These are phyloP conservation scores for Andrena bucephala DNA, from an alignment of 2,888 invertebrate species.

Conservation along the genomic window DNA sequence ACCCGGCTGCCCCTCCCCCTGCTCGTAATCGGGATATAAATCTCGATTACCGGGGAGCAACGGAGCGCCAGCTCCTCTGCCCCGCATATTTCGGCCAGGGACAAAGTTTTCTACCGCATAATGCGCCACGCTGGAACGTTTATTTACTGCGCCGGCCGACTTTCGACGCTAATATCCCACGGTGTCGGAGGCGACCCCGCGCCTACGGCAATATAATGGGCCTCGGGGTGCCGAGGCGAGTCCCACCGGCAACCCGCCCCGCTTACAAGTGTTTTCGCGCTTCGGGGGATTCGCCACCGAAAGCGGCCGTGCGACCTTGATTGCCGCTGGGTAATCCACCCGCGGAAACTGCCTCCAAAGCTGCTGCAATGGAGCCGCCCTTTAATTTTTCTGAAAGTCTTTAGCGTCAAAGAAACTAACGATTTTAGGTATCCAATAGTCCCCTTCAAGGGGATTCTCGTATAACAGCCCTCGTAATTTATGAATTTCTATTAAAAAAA, in stretches of 20 bases:
- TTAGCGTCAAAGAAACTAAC: no score
- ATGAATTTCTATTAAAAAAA: no score
- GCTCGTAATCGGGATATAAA: slow-evolving; percentile 67
- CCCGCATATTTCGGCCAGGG: slow-evolving; percentile 61
- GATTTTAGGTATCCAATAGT: no score
- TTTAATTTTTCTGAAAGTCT: no score
- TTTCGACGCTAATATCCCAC: slow-evolving; percentile 72
- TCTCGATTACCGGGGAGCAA: slow-evolving; percentile 62
- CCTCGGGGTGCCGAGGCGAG: not conserved
- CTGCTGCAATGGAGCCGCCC: not conserved
- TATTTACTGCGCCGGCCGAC: slow-evolving; percentile 64
- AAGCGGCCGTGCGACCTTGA: not conserved
- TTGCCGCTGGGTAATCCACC: not conserved
- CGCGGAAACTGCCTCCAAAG: not conserved
- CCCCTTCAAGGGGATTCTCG: no score
- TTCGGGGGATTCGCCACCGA: slow-evolving; percentile 53
- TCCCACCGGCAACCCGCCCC: slow-evolving; percentile 23
- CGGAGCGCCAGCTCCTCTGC: slow-evolving; percentile 34
- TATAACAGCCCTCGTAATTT: no score
- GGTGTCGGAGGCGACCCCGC: slow-evolving; percentile 23
- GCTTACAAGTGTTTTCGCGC: slow-evolving; percentile 74
- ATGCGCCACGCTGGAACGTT: slow-evolving; percentile 63
- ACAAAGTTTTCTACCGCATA: slow-evolving; percentile 63
- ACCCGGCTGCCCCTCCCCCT: slow-evolving; percentile 55
- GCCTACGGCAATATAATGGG: slow-evolving; percentile 18